Conservation (phyloP, 1,140 invertebrate genomes). For the Diabrotica virgifera region DNA sequence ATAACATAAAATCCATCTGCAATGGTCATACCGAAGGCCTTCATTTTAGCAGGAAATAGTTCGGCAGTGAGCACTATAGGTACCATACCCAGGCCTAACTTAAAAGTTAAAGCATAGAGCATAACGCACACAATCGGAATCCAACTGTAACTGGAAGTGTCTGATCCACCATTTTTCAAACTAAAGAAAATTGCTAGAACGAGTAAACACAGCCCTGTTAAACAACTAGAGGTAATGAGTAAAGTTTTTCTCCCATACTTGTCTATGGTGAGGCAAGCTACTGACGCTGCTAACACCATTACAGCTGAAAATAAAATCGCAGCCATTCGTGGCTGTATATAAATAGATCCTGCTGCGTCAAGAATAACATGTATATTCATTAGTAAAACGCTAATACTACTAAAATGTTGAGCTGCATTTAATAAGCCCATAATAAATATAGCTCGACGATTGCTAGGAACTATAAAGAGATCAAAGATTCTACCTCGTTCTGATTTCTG, state of each 20-base stretch:
- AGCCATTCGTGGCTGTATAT: conserved; percentile 34
- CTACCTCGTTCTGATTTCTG: conserved; percentile 39
- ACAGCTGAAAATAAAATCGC: conserved; percentile 42
- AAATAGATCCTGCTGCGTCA: conserved; percentile 38
- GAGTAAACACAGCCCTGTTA: conserved; percentile 36
- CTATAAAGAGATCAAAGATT: conserved; percentile 37
- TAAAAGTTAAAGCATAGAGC: conserved; percentile 41
- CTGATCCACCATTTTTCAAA: conserved; percentile 35
- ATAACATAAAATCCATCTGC: conserved; percentile 41
- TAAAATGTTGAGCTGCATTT: conserved; percentile 57
- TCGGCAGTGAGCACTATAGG: conserved; percentile 70
- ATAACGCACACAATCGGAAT: conserved; percentile 41
- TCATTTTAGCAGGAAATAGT: conserved; percentile 63
- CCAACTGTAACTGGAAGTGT: conserved; percentile 33
- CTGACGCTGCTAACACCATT: conserved; percentile 39
- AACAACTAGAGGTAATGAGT: conserved; percentile 37
- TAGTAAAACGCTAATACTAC: conserved; percentile 55
- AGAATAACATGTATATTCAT: conserved; percentile 56
- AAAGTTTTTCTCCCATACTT: conserved; percentile 42
- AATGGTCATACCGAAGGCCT: conserved; percentile 49
- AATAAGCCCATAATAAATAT: conserved; percentile 48
- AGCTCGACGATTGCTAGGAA: conserved; percentile 36
- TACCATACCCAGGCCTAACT: conserved; percentile 53
- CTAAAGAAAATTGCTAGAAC: conserved; percentile 42
- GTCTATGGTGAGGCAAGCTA: conserved; percentile 37